Evolutionary conservation across 2,888 invertebrate genomes (phyloP).

Genomic region (Sturmia bella): DNA sequence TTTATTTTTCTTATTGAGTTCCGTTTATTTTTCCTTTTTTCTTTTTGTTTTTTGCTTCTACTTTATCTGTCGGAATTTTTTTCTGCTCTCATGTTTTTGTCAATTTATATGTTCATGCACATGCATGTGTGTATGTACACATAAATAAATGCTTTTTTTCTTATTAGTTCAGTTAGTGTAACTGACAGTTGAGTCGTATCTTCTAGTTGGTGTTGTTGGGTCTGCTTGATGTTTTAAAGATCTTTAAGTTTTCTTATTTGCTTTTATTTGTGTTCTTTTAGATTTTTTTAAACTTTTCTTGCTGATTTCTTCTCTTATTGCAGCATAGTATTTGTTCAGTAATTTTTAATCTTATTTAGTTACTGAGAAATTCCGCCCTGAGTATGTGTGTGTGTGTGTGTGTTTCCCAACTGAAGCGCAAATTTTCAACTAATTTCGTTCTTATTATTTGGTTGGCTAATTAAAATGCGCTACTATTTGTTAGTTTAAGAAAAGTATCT

Average conservation of each 20-base stretch:
- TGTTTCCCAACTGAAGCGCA: conserved; percentile 34
- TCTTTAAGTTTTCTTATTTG: conserved; percentile 57
- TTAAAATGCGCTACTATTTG: conserved; percentile 73
- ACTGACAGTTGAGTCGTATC: conserved; percentile 74
- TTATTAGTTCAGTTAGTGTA: conserved; percentile 75
- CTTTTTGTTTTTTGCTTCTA: conserved; percentile 19
- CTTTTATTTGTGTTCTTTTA: conserved; percentile 2
- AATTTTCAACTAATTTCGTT: conserved; percentile 46
- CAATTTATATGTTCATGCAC: conserved; percentile 18
- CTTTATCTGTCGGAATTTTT: conserved; percentile 52
- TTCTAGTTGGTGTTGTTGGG: conserved; percentile 54
- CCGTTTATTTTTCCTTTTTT: conserved; percentile 1
- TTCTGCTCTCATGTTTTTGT: conserved; percentile 41
- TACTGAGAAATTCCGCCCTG: conserved; percentile 51
- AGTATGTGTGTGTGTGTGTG: conserved; percentile 36
- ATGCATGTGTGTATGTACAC: neutral
- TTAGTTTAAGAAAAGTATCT: neutral
- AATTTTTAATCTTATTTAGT: conserved; percentile 58
- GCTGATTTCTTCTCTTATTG: conserved; percentile 11
- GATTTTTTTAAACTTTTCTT: conserved; percentile 17
- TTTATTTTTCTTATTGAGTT: conserved; percentile 45
- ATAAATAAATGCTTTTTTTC: conserved; percentile 71
- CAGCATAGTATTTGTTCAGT: conserved; percentile 45
- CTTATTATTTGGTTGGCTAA: conserved; percentile 76
- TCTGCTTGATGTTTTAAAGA: conserved; percentile 38